phyloP scores from a whole-genome alignment of 1,140 invertebrate genomes.

The Stratiolaelaps scimitus region DNA sequence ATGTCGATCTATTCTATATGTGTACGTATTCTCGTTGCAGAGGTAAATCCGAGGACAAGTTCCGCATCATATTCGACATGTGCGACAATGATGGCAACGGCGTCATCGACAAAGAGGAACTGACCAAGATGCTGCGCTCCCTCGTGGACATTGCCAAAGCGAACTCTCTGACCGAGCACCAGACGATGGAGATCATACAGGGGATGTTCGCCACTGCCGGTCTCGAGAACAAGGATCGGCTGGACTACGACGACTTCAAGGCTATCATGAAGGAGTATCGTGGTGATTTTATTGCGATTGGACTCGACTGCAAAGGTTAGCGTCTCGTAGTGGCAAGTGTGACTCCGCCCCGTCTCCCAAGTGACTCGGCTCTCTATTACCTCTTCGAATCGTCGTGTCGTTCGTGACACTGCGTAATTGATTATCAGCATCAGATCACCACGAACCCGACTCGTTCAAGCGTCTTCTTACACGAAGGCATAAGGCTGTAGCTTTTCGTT shows the following conservation, averaged over 20 bases:
- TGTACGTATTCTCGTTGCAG: conserved; percentile 37
- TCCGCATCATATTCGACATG: conserved; percentile 96
- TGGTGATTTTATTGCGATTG: conserved; percentile 87
- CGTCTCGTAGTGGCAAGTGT: too few species aligned
- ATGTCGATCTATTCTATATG: background rate
- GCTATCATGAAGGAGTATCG: conserved; percentile 94
- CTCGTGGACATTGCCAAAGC: conserved; percentile 87
- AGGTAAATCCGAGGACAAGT: conserved; percentile 87
- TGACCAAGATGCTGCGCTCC: conserved; percentile 84
- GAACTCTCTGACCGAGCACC: conserved; percentile 41
- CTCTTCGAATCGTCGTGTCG: too few species aligned
- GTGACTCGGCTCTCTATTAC: too few species aligned
- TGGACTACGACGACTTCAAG: conserved; percentile 91
- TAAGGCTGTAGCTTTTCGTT: too few species aligned
- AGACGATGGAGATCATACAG: conserved; percentile 80
- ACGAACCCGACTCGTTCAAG: too few species aligned
- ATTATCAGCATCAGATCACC: too few species aligned
- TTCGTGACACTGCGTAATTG: too few species aligned
- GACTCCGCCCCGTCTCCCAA: too few species aligned
- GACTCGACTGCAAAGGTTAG: conserved; percentile 76
- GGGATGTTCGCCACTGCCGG: conserved; percentile 89
- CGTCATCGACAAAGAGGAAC: conserved; percentile 82
- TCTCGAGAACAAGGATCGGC: conserved; percentile 70
- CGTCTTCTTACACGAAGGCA: too few species aligned
- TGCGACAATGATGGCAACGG: conserved; percentile 92